Conservation (phyloP, 2,113 vertebrate genomes). For the Azemiops feae region DNA sequence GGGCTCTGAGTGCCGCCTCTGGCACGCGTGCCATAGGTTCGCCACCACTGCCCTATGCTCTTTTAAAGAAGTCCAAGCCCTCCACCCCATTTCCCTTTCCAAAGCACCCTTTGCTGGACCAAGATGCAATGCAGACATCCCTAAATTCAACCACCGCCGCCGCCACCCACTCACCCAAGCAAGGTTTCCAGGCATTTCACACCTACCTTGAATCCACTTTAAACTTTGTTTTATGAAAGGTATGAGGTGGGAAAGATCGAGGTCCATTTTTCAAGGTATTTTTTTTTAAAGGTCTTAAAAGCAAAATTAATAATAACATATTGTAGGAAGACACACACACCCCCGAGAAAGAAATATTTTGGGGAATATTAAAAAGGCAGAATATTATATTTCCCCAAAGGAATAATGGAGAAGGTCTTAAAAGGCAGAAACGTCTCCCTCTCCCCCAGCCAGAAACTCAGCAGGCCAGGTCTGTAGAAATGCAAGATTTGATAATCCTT, state of each 20-base stretch:
- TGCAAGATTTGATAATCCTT: too few species aligned
- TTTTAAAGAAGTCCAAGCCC: constrained; percentile 26
- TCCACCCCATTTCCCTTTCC: constrained; percentile 26
- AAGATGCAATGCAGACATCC: background rate
- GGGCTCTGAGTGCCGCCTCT: too few species aligned
- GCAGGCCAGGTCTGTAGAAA: too few species aligned
- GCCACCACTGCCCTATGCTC: too few species aligned
- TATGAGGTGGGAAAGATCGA: background rate
- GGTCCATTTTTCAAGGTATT: background rate
- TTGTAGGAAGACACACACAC: too few species aligned
- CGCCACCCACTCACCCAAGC: background rate
- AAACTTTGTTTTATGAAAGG: constrained; percentile 30
- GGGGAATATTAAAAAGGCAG: too few species aligned
- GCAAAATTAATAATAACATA: background rate
- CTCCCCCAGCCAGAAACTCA: too few species aligned
- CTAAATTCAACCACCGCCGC: constrained; percentile 22
- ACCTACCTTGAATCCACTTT: constrained; percentile 53
- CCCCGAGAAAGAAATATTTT: too few species aligned
- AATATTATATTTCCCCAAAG: too few species aligned
- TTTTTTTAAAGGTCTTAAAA: background rate
- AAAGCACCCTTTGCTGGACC: background rate
- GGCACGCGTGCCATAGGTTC: too few species aligned
- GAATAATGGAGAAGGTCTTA: too few species aligned
- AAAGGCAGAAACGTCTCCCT: too few species aligned
- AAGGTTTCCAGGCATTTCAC: constrained; percentile 46